Base-by-base conservation (phyloP, 2,888 invertebrate genomes). In the Seira sanloemensis region DNA sequence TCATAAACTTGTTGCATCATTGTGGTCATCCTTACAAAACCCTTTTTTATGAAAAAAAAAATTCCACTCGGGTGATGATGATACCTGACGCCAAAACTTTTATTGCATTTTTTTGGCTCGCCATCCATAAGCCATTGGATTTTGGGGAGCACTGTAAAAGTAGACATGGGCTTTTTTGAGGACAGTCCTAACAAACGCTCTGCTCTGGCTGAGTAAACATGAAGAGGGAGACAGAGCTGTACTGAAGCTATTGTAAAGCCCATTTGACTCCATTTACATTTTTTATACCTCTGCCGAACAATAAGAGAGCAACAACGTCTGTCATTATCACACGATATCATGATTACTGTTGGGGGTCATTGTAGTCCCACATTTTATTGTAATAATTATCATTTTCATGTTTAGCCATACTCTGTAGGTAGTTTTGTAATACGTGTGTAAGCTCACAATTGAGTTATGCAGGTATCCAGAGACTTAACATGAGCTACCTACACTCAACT, bases 1-100 rank as follows among this genome's bases (percentile, higher is more conserved):
- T 62, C 65, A 72, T 74, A 78, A 79, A 84, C 71, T 79, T 79
- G 84, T 84, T 84, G 84, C 84, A 84, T 84, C 84, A 84, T 71
- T 27, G 69, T 37, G 18, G 62, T 23, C 27, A 26, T 27, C 71
- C 76, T 79, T 75, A 84, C 78, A 84, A 84, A 75, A 78, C 54
- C 50, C 77, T 69, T 50, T 54, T 7, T 68, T 65, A 26, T 24
- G 27, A 67, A 72, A 73, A 19, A 69, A 7, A 26, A 72, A 12
- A 1, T 1, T 58, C 12, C 37, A 66, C 66, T 5, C 9, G 19
- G 5, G n/a, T n/a, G n/a, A 62, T 66, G 9, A 66, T 66, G 12
- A 12, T 68, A n/a, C 21, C 50, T 46, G 62, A 54, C 21, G 18
- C 37, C 62, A 25, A 74, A 5, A 27, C 5, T 71, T 46, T 46